These are phyloP conservation scores for Erinaceus europaeus DNA, from an alignment of 2,113 vertebrate species.

Conservation along the genomic window DNA sequence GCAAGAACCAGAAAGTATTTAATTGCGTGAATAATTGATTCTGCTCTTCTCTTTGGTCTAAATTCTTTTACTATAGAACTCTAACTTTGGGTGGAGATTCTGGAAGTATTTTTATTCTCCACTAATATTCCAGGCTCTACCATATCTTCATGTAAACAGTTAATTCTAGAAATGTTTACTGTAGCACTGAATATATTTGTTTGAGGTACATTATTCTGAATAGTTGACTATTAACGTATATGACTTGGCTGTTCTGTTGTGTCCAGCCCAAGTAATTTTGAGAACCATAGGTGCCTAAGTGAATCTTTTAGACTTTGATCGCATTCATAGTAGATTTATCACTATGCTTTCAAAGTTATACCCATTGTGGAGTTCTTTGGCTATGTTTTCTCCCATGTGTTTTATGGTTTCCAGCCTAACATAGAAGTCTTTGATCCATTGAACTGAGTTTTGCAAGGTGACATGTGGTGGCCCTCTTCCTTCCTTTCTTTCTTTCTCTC, in stretches of 20 bases:
- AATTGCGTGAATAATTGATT: conserved; percentile 29
- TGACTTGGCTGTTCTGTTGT: not conserved
- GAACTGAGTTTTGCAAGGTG: no score
- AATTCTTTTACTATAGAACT: not conserved
- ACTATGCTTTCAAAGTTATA: not conserved
- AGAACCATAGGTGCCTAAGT: not conserved
- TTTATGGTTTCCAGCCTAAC: no score
- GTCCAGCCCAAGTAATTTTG: conserved; percentile 9
- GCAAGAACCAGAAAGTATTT: not conserved
- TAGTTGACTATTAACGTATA: conserved; percentile 4
- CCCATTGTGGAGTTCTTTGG: no score
- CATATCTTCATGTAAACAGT: not conserved
- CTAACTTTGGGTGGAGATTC: not conserved
- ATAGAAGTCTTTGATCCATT: no score
- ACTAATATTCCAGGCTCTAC: not conserved
- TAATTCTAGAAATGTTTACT: not conserved
- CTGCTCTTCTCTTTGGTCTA: no score
- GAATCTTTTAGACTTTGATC: not conserved
- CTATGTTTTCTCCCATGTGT: no score
- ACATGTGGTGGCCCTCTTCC: no score
- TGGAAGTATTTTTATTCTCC: not conserved
- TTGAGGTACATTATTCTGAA: not conserved
- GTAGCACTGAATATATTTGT: not conserved
- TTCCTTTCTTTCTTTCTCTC: no score
- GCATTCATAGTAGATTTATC: not conserved